Percentiles rank a stretch among this genome's conserved stretches.
Evolutionary conservation across 2,797 vertebrate species (phyloP).

Genomic region (Liasis olivaceus): DNA sequence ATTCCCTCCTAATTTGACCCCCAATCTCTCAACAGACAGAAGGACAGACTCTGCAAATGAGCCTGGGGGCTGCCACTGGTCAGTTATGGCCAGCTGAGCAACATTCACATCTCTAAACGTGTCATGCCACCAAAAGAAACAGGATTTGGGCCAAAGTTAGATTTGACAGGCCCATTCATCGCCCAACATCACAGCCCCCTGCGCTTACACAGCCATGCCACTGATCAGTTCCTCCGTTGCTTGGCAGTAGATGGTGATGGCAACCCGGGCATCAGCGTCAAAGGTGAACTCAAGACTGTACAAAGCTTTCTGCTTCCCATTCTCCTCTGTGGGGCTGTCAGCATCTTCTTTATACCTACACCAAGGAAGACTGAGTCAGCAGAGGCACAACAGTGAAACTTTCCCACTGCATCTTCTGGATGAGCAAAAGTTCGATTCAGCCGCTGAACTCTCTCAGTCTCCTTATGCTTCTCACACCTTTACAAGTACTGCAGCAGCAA

Average conservation of each 20-base stretch:
- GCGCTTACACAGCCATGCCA: conserved; percentile 92
- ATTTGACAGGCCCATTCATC: too few relatives aligned
- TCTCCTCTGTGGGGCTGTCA: conserved; percentile 86
- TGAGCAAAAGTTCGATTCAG: background rate
- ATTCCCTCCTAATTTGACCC: background rate
- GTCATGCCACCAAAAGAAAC: background rate
- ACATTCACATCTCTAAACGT: background rate
- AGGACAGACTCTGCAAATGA: background rate
- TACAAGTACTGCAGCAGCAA: background rate
- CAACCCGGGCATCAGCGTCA: conserved; percentile 93
- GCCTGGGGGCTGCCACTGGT: background rate
- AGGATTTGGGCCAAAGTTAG: too few relatives aligned
- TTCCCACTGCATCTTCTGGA: background rate
- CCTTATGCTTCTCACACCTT: background rate
- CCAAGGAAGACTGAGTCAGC: conserved; percentile 12
- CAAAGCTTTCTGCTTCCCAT: conserved; percentile 85
- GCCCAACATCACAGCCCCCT: background rate
- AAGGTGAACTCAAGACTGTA: conserved; percentile 98
- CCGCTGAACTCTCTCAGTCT: background rate
- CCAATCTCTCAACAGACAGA: background rate
- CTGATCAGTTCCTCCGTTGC: conserved; percentile 94
- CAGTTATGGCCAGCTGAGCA: background rate
- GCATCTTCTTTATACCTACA: conserved; percentile 94
- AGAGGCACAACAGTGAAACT: rapidly evolving
- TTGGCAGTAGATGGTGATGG: conserved; percentile 96